Evolutionary conservation across 2,797 vertebrate genomes (phyloP).

Genomic region (Enoplosus armatus): DNA sequence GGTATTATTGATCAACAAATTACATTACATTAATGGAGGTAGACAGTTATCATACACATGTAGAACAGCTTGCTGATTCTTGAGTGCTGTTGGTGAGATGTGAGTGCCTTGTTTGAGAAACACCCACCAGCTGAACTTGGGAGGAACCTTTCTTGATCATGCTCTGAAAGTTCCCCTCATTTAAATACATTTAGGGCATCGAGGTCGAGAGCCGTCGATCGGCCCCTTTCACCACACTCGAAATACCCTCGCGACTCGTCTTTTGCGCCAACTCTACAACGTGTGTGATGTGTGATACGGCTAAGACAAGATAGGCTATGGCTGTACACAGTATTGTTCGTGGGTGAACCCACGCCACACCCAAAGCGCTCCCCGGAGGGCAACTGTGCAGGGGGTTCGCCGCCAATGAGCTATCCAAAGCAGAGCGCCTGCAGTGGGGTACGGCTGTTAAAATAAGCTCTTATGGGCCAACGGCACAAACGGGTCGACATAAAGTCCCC

Average conservation of each 20-base stretch:
- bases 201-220: not conserved
- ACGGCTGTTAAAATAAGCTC: constrained; percentile 24
- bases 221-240: not conserved
- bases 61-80: not conserved
- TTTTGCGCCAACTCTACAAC: not conserved
- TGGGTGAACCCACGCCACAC: constrained; percentile 81
- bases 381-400: constrained; percentile 64
- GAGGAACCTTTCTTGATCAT: not conserved
- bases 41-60: not conserved
- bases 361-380: constrained; percentile 71
- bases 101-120: not conserved
- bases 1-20: constrained; percentile 25
- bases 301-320: not conserved
- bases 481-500: constrained; percentile 10
- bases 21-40: constrained; percentile 8
- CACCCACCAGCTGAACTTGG: not conserved
- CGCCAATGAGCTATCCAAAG: constrained; percentile 49
- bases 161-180: constrained; percentile 2
- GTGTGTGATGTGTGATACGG: no score
- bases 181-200: not conserved
- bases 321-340: constrained; percentile 54
- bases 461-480: constrained; percentile 38
- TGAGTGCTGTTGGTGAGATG: not conserved
- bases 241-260: not conserved
- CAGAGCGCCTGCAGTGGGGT: constrained; percentile 26